A percentile compares a stretch with the other conserved stretches of the same genome.
Evolutionary conservation across 2,113 vertebrate genomes (phyloP).

Genomic region (Hipposideros armiger): DNA sequence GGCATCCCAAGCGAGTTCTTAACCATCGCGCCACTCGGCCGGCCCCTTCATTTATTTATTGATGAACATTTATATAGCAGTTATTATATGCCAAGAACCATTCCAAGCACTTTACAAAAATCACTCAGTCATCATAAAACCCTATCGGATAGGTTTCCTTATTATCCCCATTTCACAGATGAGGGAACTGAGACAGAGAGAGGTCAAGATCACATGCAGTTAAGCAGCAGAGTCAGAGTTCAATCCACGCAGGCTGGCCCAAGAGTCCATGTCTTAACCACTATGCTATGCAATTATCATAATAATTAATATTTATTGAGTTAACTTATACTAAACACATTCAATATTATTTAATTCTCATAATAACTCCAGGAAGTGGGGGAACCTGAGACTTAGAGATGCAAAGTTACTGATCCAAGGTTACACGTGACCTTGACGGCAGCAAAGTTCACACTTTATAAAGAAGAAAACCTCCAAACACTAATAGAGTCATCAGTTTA

Average conservation of each 20-base stretch:
- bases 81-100: background rate
- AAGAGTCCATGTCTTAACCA: background rate
- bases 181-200: background rate
- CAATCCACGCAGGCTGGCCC: background rate
- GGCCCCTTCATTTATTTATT: background rate
- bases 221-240: background rate
- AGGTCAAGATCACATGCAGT: background rate
- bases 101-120: slow-evolving; percentile 4
- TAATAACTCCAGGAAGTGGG: background rate
- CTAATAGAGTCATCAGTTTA: background rate
- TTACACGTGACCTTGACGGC: background rate
- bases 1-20: too few relatives aligned
- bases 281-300: background rate
- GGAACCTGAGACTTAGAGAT: background rate
- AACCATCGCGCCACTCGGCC: too few relatives aligned
- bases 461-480: background rate
- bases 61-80: background rate
- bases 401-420: background rate
- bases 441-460: background rate
- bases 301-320: background rate
- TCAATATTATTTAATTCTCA: background rate
- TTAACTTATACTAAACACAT: background rate
- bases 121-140: background rate
- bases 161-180: background rate
- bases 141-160: background rate